Conservation (phyloP, 2,797 vertebrate genomes). For the Distichodus sexfasciatus region DNA sequence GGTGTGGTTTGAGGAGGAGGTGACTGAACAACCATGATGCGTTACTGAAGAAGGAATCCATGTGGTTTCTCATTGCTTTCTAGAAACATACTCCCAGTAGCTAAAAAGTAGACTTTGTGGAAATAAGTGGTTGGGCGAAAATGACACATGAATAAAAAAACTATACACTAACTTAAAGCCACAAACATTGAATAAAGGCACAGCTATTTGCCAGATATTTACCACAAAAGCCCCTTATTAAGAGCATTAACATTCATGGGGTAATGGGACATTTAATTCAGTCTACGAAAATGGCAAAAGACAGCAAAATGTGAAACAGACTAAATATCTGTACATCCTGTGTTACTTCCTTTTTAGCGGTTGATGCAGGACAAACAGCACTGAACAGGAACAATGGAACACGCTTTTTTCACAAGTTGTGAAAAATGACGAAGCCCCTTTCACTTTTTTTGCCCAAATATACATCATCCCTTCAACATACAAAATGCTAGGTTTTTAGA, state of each 20-base stretch:
- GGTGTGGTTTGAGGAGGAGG: too few species aligned
- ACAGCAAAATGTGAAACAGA: conserved; percentile 9
- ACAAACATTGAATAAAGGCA: conserved; percentile 55
- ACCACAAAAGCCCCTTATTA: background rate
- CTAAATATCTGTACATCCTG: conserved; percentile 32
- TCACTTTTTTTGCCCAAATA: background rate
- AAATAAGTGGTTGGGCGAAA: too few species aligned
- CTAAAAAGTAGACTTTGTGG: too few species aligned
- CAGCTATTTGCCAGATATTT: conserved; percentile 1
- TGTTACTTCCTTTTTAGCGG: conserved; percentile 27
- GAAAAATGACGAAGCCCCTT: background rate
- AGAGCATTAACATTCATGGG: background rate
- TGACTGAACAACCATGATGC: too few species aligned
- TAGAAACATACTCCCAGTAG: too few species aligned
- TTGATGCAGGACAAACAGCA: conserved; percentile 12
- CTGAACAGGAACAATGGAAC: conserved; percentile 1
- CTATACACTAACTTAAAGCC: too few species aligned
- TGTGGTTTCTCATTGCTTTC: too few species aligned
- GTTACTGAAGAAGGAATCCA: too few species aligned
- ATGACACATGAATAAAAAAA: too few species aligned
- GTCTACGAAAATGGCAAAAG: background rate
- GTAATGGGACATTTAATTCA: background rate
- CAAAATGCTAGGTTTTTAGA: too few species aligned
- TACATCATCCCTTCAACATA: background rate
- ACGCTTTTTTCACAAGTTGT: background rate